These are phyloP conservation scores for Andrena camellia DNA, from an alignment of 2,888 invertebrate genomes.

Conservation along the genomic window DNA sequence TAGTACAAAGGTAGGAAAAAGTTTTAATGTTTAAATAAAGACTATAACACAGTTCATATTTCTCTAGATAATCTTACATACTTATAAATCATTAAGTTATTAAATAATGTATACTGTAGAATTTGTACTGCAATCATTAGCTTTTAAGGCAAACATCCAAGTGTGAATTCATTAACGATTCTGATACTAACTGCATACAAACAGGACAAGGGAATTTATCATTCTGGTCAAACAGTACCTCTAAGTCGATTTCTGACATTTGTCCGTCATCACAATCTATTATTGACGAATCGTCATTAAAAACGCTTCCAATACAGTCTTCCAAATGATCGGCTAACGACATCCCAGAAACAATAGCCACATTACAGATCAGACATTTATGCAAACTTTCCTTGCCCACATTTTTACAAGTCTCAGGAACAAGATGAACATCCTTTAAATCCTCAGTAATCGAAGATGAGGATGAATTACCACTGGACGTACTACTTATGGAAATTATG, in stretches of 20 bases:
- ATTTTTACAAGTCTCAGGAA: slow-evolving; percentile 1
- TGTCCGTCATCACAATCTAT: slow-evolving; percentile 74
- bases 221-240: slow-evolving; percentile 59
- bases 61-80: not conserved
- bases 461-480: slow-evolving; percentile 34
- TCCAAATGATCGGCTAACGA: slow-evolving; percentile 85
- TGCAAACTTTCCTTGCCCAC: slow-evolving; percentile 36
- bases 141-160: slow-evolving; percentile 86
- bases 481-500: slow-evolving; percentile 48
- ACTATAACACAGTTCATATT: not conserved
- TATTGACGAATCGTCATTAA: slow-evolving; percentile 77
- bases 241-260: slow-evolving; percentile 68
- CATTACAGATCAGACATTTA: slow-evolving; percentile 78
- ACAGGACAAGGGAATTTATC: slow-evolving; percentile 88
- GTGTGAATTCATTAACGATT: slow-evolving; percentile 87
- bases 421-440: not conserved
- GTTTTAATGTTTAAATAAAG: slow-evolving; percentile 17
- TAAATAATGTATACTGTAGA: not conserved
- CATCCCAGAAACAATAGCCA: slow-evolving; percentile 62
- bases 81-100: slow-evolving; percentile 1
- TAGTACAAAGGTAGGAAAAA: slow-evolving; percentile 19
- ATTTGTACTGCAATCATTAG: slow-evolving; percentile 3
- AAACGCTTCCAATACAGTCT: slow-evolving; percentile 84
- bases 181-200: slow-evolving; percentile 87
- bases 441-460: slow-evolving; percentile 19